Percentiles rank a stretch among this genome's conserved stretches.
Conservation (phyloP, 2,888 invertebrate species). For the Limnephilus lunatus region DNA sequence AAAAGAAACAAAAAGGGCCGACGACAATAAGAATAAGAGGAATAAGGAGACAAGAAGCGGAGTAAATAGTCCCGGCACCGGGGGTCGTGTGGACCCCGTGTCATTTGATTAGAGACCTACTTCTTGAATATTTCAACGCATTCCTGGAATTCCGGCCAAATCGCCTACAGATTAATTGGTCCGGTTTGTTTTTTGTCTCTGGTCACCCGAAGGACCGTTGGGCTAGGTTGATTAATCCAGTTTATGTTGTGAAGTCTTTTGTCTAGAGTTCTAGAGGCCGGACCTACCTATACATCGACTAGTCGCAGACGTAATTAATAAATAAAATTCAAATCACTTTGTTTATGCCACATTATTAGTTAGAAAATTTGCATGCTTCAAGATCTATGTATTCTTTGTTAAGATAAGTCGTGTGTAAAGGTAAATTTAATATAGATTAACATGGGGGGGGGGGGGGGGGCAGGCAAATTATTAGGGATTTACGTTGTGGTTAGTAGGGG, state of each 20-base stretch:
- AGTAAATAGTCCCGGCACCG: constrained; percentile 13
- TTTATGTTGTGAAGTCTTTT: neutral
- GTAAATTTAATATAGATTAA: no score
- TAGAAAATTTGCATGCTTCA: no score
- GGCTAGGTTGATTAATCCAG: neutral
- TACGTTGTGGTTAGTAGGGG: no score
- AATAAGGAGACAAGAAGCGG: neutral
- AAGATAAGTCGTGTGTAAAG: no score
- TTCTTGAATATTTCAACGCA: constrained; percentile 23
- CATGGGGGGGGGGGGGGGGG: no score
- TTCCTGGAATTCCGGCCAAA: constrained; percentile 38
- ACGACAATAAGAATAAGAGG: neutral
- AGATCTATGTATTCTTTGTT: no score
- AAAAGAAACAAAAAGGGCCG: neutral
- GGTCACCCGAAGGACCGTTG: neutral
- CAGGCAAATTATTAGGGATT: no score
- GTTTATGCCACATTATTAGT: no score
- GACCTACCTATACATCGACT: neutral
- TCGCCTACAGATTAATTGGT: constrained; percentile 17
- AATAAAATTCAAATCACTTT: no score
- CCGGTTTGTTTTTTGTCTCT: constrained; percentile 9
- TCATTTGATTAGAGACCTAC: constrained; percentile 48
- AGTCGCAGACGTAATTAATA: neutral
- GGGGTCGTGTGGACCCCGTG: constrained; percentile 27
- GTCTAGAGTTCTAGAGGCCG: no score